phyloP scores from a whole-genome alignment of 2,797 vertebrate species.

The Cichlasoma orientale region DNA sequence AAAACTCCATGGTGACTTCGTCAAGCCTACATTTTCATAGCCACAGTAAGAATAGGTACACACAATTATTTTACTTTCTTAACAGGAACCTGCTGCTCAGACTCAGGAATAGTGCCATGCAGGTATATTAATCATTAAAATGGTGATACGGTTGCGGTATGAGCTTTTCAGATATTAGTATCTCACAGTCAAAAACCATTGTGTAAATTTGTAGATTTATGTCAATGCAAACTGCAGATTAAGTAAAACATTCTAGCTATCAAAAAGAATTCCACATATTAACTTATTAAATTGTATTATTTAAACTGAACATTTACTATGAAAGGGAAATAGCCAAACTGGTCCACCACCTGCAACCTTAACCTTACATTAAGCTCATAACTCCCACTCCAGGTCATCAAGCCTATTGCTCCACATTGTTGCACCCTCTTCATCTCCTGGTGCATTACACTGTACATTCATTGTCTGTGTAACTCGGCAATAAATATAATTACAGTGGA shows the following conservation, averaged over 20 bases:
- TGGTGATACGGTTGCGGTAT: too few species aligned
- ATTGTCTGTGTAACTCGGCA: background rate
- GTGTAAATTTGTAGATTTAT: background rate
- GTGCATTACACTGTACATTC: background rate
- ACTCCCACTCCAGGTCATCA: background rate
- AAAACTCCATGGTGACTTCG: slow-evolving; percentile 1
- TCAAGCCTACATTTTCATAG: background rate
- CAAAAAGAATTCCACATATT: background rate
- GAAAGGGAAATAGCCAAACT: background rate
- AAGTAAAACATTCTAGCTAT: background rate
- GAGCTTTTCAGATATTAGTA: background rate
- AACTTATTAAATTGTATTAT: background rate
- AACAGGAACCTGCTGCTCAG: background rate
- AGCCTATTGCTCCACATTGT: background rate
- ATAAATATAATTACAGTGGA: too few species aligned
- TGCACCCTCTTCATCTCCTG: background rate
- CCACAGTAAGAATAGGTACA: background rate
- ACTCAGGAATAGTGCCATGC: background rate
- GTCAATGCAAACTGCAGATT: background rate
- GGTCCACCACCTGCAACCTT: background rate
- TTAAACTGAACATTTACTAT: background rate
- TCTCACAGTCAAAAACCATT: background rate
- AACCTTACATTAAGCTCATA: background rate
- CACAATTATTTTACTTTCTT: background rate
- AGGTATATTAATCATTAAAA: too few species aligned